Evolutionary conservation across 1,140 invertebrate genomes (phyloP).

Genomic region (Caenorhabditis inopinata): DNA sequence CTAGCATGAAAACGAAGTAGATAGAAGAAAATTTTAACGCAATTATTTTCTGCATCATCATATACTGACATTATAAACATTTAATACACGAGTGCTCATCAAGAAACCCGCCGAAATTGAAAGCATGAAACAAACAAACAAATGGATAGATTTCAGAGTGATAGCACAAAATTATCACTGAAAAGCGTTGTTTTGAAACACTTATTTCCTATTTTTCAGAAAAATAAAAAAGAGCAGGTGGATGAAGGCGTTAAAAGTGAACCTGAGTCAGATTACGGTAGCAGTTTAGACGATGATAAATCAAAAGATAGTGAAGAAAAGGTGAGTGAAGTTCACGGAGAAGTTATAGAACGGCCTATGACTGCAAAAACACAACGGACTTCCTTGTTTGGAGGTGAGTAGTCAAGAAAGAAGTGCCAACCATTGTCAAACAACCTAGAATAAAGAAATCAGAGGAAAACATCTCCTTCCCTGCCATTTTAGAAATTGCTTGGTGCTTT

Average conservation of each 20-base stretch:
- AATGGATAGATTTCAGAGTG: too few species aligned
- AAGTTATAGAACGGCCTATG: neutral
- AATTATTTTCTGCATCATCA: too few species aligned
- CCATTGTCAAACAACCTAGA: constrained; percentile 26
- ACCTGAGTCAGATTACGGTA: constrained; percentile 4
- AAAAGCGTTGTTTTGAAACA: too few species aligned
- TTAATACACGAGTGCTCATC: too few species aligned
- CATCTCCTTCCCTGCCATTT: constrained; percentile 21
- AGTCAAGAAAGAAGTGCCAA: constrained; percentile 11
- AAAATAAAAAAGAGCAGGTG: neutral
- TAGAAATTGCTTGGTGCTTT: constrained; percentile 13
- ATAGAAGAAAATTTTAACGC: too few species aligned
- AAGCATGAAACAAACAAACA: too few species aligned
- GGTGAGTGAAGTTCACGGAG: neutral
- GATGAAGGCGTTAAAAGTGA: neutral
- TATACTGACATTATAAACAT: too few species aligned
- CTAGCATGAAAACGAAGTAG: too few species aligned
- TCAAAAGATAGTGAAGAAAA: neutral
- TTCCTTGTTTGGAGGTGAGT: constrained; percentile 30
- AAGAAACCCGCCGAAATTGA: too few species aligned
- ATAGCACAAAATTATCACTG: too few species aligned
- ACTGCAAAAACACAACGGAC: constrained; percentile 19
- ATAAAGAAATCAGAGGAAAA: constrained; percentile 25
- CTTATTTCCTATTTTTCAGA: neutral
- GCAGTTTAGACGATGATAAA: neutral